Evolutionary conservation across 2,113 vertebrate genomes (phyloP), one percentile per base, ranked within the genome.

Genomic region (Myanophis thanlyinensis): DNA sequence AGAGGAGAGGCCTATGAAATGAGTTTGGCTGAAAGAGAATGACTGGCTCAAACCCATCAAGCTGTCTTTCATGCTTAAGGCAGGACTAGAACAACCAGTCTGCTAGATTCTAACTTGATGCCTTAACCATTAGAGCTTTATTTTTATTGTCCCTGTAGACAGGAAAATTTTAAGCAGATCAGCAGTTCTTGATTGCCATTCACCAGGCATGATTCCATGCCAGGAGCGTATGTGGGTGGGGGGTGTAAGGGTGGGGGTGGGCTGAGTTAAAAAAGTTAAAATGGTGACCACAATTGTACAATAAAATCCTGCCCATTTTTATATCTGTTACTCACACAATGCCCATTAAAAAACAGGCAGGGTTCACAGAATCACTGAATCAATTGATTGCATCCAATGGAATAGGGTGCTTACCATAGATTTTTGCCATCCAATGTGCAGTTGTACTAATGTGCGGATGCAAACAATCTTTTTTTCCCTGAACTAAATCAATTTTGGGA

Each of bases 81-180:
- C 4, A 62, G 25, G 56, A 59, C 25, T 59, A 27, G 10, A 62
- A 4, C 10, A 12, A 3, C 30, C 1, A 30, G 27, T 30, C 56
- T 62, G 9, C 56, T 62, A 10, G 27, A 12, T 62, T 62, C 27
- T 62, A 62, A 62, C 27, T 62, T 62, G 9, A 59, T 59, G 56
- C 25, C 25, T 59, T 59, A 30, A 62, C 59, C 27, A 62, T 4
- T 62, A 30, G 27, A 73, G 13, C n/a, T 73, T 73, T 35, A 73
- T 73, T 40, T 73, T 40, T 40, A 73, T 73, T 40, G 5, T 73
- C n/a, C n/a, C 67, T 8, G 6, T 73, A 73, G 35, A 40, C 67
- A 35, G 2, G 30, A 48, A 54, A 95, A 88, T 90, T 49, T 87
- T 56, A 94, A 93, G 54, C 35, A 92, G 93, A 35, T 92, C 18